Evolutionary conservation across 2,797 vertebrate genomes (phyloP), one percentile per base, ranked within the genome.

Genomic region (Cebuella pygmaea): DNA sequence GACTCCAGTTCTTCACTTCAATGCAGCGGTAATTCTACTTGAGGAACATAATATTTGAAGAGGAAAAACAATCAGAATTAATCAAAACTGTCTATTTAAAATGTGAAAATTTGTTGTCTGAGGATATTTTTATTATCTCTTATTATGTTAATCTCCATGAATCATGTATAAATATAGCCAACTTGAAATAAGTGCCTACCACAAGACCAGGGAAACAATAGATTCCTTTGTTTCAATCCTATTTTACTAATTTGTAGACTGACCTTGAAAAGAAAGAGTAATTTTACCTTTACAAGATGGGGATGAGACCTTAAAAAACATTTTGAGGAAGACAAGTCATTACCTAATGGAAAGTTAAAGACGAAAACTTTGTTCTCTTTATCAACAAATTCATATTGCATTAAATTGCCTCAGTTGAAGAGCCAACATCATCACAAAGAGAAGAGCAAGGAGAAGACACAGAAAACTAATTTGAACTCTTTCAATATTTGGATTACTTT

Each of bases 241-340:
- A 44, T 36, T 10, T 52, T 33, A 67, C 50, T 83, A 41, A 85
- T 41, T 74, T 88, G 41, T 46, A 52, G 27, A 48, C 39, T 79
- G 85, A 85, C 59, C 36, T 96, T 86, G 86, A 57, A 94, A 91
- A 94, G 72, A 76, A 27, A 78, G 22, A 84, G 30, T 76, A 59
- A 90, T 81, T 92, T 93, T 67, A 88, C 44, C 44, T 90, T 88
- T 67, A 30, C 33, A 36, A 81, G 36, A 72, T 22, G 19, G 7
- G 30, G 7, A 48, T 33, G 57, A 78, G 52, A 44, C 41, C 82
- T 93, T 48, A 46, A 57, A 95, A 86, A 88, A 30, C 20, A 44
- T 87, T 96, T 91, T 91, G 88, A 97, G 70, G 88, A 95, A 90
- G 48, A 95, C 39, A 88, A 93, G 88, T 64, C 79, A 67, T 82